phyloP scores from a whole-genome alignment of 2,888 invertebrate species.

The Scaptomyza caliginosa region DNA sequence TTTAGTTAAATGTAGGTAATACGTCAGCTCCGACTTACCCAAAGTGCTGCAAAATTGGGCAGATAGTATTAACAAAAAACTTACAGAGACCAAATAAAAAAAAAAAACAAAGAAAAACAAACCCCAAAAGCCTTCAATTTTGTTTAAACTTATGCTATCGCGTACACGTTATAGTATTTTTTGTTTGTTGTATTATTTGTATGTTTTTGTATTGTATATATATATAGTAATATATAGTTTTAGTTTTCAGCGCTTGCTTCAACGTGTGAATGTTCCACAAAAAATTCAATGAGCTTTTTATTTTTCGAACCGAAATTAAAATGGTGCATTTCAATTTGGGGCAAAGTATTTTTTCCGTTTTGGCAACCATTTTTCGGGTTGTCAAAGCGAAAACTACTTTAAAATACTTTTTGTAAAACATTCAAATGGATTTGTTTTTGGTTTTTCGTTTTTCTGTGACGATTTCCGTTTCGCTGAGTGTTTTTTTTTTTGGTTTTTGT shows the following conservation, averaged over 20 bases:
- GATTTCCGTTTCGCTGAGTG: constrained; percentile 30
- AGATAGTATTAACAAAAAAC: constrained; percentile 31
- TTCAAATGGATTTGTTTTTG: constrained; percentile 54
- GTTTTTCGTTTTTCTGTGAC: constrained; percentile 20
- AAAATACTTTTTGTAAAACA: constrained; percentile 72
- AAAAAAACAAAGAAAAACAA: constrained; percentile 14
- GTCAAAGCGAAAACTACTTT: constrained; percentile 63
- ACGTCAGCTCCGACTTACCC: constrained; percentile 71
- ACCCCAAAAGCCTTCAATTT: constrained; percentile 32
- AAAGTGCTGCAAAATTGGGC: constrained; percentile 60
- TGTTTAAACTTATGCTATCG: constrained; percentile 37
- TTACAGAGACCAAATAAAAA: constrained; percentile 50
- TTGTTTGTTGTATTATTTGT: constrained; percentile 33
- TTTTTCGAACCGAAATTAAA: constrained; percentile 56
- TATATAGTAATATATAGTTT: constrained; percentile 6
- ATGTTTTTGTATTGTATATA: constrained; percentile 42
- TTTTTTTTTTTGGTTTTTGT: constrained; percentile 25
- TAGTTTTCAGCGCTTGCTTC: constrained; percentile 82
- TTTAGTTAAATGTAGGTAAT: constrained; percentile 46
- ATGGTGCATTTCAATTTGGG: constrained; percentile 66
- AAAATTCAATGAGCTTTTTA: constrained; percentile 67
- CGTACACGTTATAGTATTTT: constrained; percentile 55
- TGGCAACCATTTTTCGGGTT: constrained; percentile 46
- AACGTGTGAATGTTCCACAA: constrained; percentile 84
- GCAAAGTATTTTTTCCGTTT: constrained; percentile 55